Evolutionary conservation across 2,888 invertebrate species (phyloP), one percentile per base, ranked within the genome.

Genomic region (Acronicta leporina): DNA sequence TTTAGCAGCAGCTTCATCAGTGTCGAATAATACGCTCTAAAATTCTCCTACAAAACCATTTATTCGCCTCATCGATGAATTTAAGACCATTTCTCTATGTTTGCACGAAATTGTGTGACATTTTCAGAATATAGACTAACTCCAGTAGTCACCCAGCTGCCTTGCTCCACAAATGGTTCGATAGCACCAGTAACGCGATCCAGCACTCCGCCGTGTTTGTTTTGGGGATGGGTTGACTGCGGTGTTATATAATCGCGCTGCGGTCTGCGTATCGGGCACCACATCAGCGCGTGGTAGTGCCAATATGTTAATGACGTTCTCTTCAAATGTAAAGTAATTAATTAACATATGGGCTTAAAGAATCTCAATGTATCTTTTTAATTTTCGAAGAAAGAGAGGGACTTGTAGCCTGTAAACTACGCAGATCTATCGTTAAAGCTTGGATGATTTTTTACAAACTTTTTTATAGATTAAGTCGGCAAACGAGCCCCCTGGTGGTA

Each of bases 151-250:
- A 38, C 6, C 33, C 33, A 44, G 44, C 54, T 58, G 53, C 80
- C 77, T 79, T 62, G 77, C 47, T 71, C 80, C 58, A 78, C 53
- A 68, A 74, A 71, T 47, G 57, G 71, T 81, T 75, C 76, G 73
- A 60, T 75, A 48, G 68, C 76, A 56, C 60, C 56, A 59, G 79
- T 72, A 72, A 74, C 46, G 49, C 20, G 65, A 77, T 69, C 63
- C 60, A 30, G 54, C 30, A 43, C 48, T 47, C 46, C 42, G 33
- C 25, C 47, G 53, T 43, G 35, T 68, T 65, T 62, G 65, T 60
- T 66, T 75, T 54, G 60, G 64, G 38, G 51, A 50, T 54, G 50
- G 53, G 38, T 30, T 11, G 27, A 16, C 46, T 49, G 59, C 48
- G 51, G 57, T 63, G 50, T 73, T 56, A 64, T 57, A 48, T 52